A percentile compares a stretch with the other conserved stretches of the same genome.
Conservation (phyloP, 2,113 vertebrate genomes). For the Lycocorax pyrrhopterus region DNA sequence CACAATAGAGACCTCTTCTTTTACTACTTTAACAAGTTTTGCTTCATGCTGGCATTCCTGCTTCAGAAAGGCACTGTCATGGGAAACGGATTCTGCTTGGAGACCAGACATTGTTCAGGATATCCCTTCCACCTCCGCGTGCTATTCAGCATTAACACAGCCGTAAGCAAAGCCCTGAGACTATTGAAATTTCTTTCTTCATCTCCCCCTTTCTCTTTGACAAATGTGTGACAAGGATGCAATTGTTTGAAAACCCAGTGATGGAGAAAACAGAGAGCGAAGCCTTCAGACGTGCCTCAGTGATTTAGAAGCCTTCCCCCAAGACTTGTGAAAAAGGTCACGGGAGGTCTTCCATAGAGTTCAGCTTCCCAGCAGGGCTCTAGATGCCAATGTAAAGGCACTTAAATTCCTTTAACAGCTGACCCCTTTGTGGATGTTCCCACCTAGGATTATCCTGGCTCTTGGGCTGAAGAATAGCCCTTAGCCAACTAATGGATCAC, state of each 20-base stretch:
- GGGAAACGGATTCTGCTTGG: conserved; percentile 67
- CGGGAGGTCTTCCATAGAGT: conserved; percentile 18
- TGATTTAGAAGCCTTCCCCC: conserved; percentile 41
- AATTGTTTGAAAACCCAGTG: conserved; percentile 36
- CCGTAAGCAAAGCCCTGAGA: conserved; percentile 43
- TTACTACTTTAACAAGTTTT: conserved; percentile 73
- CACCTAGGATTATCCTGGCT: conserved; percentile 48
- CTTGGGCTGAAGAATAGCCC: not conserved
- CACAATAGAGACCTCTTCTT: conserved; percentile 71
- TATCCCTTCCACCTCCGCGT: conserved; percentile 53
- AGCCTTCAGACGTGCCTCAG: conserved; percentile 32
- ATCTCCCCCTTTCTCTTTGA: conserved; percentile 45
- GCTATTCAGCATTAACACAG: conserved; percentile 45
- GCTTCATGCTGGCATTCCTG: conserved; percentile 73
- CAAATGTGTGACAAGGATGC: conserved; percentile 53
- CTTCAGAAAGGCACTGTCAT: conserved; percentile 69
- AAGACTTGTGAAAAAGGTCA: conserved; percentile 49
- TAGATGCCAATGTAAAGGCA: conserved; percentile 13
- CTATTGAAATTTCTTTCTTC: conserved; percentile 57
- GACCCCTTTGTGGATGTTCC: conserved; percentile 21
- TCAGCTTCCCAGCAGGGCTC: conserved; percentile 39
- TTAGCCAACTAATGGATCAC: not conserved
- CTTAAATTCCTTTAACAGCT: conserved; percentile 42
- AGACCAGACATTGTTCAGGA: conserved; percentile 68
- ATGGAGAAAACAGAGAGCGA: not conserved